phyloP scores from a whole-genome alignment of 2,797 vertebrate genomes.

The Garrulus glandarius region DNA sequence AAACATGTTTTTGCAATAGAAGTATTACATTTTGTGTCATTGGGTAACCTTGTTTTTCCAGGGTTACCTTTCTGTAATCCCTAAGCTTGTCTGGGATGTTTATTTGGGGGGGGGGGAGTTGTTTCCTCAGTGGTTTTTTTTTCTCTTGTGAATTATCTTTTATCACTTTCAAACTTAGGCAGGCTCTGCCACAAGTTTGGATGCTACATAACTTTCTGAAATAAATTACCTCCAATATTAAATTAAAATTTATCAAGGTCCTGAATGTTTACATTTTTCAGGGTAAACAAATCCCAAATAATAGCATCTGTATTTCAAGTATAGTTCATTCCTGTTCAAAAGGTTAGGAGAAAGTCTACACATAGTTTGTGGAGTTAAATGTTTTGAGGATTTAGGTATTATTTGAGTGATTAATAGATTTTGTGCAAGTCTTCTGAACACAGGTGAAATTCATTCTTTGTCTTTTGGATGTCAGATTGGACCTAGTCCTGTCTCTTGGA shows the following conservation, averaged over 20 bases:
- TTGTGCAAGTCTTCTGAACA: not conserved
- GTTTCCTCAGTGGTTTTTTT: not conserved
- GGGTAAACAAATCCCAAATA: not conserved
- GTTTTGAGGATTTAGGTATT: not conserved
- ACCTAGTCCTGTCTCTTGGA: not conserved
- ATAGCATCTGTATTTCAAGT: not conserved
- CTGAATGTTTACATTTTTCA: not conserved
- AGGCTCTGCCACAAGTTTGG: not conserved
- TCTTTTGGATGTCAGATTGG: not conserved
- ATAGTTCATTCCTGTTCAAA: not conserved
- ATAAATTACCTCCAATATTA: not conserved
- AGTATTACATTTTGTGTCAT: not conserved
- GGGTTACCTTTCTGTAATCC: not conserved
- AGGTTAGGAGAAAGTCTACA: not conserved
- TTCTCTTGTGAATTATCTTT: not conserved
- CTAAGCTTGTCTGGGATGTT: not conserved
- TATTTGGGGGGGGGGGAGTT: not conserved
- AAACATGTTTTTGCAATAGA: not conserved
- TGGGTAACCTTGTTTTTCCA: not conserved
- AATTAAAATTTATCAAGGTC: not conserved
- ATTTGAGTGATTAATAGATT: not conserved
- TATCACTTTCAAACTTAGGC: not conserved
- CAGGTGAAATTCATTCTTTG: not conserved
- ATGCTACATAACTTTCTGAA: not conserved
- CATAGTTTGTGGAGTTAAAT: not conserved